Conservation (phyloP, 1,140 invertebrate genomes). For the Drosophila albomicans region DNA sequence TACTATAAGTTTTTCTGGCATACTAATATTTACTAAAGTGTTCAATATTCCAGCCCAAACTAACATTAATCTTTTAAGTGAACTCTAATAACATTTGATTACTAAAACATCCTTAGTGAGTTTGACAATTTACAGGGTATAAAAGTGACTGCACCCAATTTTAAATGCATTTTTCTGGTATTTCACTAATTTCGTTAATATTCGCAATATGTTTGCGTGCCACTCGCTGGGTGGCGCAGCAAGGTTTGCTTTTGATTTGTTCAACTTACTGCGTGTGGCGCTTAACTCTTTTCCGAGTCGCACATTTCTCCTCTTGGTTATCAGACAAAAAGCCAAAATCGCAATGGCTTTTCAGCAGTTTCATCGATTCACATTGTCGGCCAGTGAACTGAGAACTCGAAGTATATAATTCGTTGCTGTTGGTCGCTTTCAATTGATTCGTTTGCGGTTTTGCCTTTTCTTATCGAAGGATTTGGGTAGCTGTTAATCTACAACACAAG, state of each 20-base stretch:
- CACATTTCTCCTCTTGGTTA: background rate
- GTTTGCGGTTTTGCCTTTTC: background rate
- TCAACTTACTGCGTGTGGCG: constrained; percentile 36
- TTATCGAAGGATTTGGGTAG: background rate
- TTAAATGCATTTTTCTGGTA: constrained; percentile 72
- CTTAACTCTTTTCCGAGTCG: background rate
- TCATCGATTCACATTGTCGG: background rate
- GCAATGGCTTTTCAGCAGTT: background rate
- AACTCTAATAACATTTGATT: background rate
- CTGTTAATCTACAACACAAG: background rate
- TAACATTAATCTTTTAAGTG: too few relatives aligned
- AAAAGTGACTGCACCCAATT: constrained; percentile 38
- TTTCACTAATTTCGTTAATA: constrained; percentile 74
- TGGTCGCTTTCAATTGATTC: background rate
- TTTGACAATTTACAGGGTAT: background rate
- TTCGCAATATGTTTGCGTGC: constrained; percentile 49
- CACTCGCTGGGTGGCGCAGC: background rate
- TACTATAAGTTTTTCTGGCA: too few relatives aligned
- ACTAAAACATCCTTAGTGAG: background rate
- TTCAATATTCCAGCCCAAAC: too few relatives aligned
- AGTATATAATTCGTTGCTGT: background rate
- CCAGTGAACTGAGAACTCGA: background rate
- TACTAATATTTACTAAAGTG: too few relatives aligned
- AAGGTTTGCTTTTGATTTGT: constrained; percentile 39
- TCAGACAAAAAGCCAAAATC: background rate